These are phyloP conservation scores for Colletes collaris DNA, from an alignment of 2,888 invertebrate species.

Conservation along the genomic window DNA sequence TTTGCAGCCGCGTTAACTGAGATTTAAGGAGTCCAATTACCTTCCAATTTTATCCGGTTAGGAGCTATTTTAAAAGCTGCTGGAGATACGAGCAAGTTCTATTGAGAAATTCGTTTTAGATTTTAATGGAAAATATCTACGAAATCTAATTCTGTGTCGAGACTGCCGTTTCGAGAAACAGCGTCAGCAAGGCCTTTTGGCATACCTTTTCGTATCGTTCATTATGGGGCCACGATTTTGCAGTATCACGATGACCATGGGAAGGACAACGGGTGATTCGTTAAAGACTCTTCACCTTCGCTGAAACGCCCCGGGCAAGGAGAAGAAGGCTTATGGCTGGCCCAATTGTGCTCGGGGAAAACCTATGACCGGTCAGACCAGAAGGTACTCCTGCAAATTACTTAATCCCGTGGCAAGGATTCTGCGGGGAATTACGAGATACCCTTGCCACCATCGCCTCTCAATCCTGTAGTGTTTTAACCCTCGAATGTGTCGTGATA, in stretches of 20 bases:
- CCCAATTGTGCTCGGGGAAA: conserved; percentile 43
- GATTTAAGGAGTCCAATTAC: no score
- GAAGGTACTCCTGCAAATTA: conserved; percentile 42
- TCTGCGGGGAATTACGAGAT: not conserved
- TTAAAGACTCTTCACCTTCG: conserved; percentile 18
- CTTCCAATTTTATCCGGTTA: no score
- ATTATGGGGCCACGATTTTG: not conserved
- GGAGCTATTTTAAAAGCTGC: no score
- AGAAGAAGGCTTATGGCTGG: conserved; percentile 41
- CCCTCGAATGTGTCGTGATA: no score
- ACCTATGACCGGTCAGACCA: conserved; percentile 35
- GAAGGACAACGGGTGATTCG: not conserved
- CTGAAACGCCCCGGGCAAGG: conserved; percentile 24
- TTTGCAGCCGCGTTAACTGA: no score
- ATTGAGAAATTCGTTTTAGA: no score
- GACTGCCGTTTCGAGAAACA: not conserved
- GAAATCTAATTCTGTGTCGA: no score
- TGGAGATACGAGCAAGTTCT: no score
- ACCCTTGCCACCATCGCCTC: not conserved
- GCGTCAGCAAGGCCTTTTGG: not conserved
- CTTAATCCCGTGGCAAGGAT: conserved; percentile 22
- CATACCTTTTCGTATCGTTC: not conserved
- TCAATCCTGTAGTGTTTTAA: no score
- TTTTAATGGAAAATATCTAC: no score
- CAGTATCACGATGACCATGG: not conserved